Percentiles rank a stretch among this genome's conserved stretches.
Conservation (phyloP, 2,113 vertebrate species). For the Zapus hudsonius region DNA sequence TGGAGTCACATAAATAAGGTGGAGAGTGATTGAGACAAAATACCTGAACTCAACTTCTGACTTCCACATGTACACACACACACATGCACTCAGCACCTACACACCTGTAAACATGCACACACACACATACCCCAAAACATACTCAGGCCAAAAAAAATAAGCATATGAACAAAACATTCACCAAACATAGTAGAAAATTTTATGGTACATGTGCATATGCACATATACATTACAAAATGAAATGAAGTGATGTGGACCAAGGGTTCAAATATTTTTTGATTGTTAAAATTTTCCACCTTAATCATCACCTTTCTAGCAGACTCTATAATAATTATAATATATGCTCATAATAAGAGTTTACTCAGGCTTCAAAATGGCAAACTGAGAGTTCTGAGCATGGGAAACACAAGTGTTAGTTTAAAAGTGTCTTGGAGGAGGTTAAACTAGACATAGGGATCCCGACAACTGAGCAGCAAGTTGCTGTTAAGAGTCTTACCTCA, state of each 20-base stretch:
- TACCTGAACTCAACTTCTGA: no score
- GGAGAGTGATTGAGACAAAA: no score
- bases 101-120: neutral
- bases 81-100: no score
- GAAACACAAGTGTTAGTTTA: neutral
- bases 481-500: no score
- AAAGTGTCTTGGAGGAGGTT: neutral
- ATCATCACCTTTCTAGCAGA: no score
- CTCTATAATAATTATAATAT: no score
- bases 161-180: neutral
- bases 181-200: neutral
- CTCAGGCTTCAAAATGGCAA: neutral
- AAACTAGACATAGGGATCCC: neutral
- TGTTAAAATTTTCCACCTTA: neutral
- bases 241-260: neutral
- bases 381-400: neutral
- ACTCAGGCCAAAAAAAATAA: neutral
- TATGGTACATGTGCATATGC: neutral
- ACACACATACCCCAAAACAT: neutral
- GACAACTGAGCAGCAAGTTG: no score
- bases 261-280: neutral
- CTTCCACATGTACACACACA: no score
- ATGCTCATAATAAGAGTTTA: neutral
- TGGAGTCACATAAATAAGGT: no score
- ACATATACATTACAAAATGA: neutral